Evolutionary conservation across 2,888 invertebrate genomes (phyloP).

Genomic region (Cephus pulcher): DNA sequence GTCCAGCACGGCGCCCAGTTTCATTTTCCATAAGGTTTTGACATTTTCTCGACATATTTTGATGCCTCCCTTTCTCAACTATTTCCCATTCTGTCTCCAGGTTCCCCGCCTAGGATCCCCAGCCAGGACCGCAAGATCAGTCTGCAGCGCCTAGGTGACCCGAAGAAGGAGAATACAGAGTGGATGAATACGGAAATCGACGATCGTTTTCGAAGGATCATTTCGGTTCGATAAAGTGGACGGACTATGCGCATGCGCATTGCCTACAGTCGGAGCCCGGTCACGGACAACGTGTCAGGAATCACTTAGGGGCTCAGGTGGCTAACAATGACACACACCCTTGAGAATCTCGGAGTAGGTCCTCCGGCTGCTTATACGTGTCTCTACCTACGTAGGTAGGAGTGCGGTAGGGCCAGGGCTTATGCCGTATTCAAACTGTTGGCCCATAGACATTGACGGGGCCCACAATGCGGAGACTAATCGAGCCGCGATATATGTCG

Average conservation of each 20-base stretch:
- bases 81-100: neutral
- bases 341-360: neutral
- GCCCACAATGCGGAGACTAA: conserved; percentile 52
- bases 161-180: neutral
- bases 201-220: neutral
- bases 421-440: conserved; percentile 25
- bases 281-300: conserved; percentile 49
- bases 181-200: neutral
- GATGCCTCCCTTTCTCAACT: conserved; percentile 24
- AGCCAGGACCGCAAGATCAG: neutral
- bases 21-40: conserved; percentile 37
- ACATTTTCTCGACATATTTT: conserved; percentile 51
- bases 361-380: neutral
- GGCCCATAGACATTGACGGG: conserved; percentile 44
- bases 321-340: conserved; percentile 46
- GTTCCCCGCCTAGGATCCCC: neutral
- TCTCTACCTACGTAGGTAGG: conserved; percentile 3
- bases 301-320: conserved; percentile 48
- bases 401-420: conserved; percentile 12
- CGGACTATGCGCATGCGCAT: neutral
- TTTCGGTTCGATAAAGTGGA: neutral
- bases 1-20: neutral
- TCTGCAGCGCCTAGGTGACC: neutral
- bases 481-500: conserved; percentile 51
- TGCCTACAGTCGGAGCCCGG: neutral